A percentile compares a stretch with the other conserved stretches of the same genome.
Conservation (phyloP, 1,140 invertebrate genomes). For the Leptopilina boulardi region DNA sequence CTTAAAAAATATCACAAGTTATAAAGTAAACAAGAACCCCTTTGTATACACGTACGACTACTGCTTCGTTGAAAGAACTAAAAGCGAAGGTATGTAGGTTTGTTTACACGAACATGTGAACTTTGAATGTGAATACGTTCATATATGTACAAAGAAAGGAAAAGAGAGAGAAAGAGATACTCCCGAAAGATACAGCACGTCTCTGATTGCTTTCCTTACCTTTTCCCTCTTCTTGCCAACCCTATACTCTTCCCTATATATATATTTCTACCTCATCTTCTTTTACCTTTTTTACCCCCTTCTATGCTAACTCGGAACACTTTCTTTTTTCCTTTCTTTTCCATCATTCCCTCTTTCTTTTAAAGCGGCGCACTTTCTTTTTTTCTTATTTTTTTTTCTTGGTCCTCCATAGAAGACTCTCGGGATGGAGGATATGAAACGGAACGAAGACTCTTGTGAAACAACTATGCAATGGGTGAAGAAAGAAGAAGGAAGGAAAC, state of each 20-base stretch:
- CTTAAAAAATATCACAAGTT: conserved; percentile 51
- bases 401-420: conserved; percentile 45
- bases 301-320: conserved; percentile 19
- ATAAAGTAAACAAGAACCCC: conserved; percentile 41
- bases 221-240: conserved; percentile 54
- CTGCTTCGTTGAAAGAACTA: neutral
- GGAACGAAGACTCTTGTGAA: conserved; percentile 41
- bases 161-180: conserved; percentile 57
- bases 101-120: conserved; percentile 35
- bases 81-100: neutral
- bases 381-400: conserved; percentile 23
- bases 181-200: conserved; percentile 63
- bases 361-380: conserved; percentile 47
- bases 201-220: conserved; percentile 66
- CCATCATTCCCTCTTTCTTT: conserved; percentile 34
- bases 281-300: neutral
- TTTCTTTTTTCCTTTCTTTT: conserved; percentile 42
- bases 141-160: conserved; percentile 38
- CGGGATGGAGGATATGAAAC: conserved; percentile 40
- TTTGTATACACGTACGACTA: neutral
- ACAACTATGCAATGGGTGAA: conserved; percentile 46
- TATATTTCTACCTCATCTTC: conserved; percentile 35
- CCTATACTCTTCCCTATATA: conserved; percentile 7
- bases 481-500: conserved; percentile 44
- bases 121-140: conserved; percentile 41